Evolutionary conservation across 2,113 vertebrate genomes (phyloP), one percentile per base, ranked within the genome.

Genomic region (Lophochroa leadbeateri): DNA sequence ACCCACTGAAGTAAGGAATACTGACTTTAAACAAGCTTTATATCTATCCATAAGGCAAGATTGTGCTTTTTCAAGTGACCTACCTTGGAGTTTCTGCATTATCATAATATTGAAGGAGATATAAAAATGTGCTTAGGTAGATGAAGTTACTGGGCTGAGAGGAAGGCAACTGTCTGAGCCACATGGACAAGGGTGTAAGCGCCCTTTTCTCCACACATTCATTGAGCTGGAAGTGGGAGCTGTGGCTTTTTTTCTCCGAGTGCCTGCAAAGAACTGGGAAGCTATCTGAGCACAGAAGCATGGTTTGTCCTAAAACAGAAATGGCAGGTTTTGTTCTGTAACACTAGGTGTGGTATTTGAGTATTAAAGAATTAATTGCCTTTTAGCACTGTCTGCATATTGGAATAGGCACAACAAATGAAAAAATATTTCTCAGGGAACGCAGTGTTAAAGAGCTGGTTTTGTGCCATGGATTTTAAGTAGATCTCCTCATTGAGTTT

Each of bases 401-500:
- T 85, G 71, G 41, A 91, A 60, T 82, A 91, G 43, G 46, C 29
- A 28, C 60, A 88, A 33, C 24, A 79, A 50, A 41, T 33, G 33
- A 58, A 70, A 20, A 93, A 83, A 60, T 89, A 33, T 79, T 91
- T 79, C 61, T 89, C 69, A 92, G 52, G 58, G 23, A 10, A 9
- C 79, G 8, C 41, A 28, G 11, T 61, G 15, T 91, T 77, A 86
- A 86, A 75, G 37, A 79, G 7, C 2, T 41, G 35, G 24, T 21
- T 88, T 92, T 79, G 77, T 94, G 81, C 57, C 31, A 28, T 71
- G 33, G 65, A 72, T 91, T 91, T 91, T 92, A 92, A 89, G 57
- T 52, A 86, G 60, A 55, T 81, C 33, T 78, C 17, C 18, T 71
- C 20, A 35, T 0, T 86, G 29, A 39, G 7, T 75, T 78, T 91